Percentiles rank a stretch among this genome's conserved stretches.
Conservation (phyloP, 2,113 vertebrate genomes). For the Pleuronectes platessa region DNA sequence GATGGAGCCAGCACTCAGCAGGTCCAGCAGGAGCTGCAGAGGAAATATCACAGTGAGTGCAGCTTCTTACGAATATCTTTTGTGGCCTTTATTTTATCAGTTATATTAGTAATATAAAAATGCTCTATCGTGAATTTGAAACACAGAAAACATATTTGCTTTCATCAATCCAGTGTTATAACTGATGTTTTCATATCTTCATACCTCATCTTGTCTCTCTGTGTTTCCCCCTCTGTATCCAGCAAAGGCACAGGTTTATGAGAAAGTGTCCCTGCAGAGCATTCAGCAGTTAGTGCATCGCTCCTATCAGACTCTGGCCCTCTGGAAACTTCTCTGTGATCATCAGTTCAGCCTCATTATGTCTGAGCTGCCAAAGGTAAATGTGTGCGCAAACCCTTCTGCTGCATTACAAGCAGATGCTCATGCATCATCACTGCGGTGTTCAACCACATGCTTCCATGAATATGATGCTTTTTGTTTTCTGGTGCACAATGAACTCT, state of each 20-base stretch:
- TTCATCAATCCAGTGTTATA: background rate
- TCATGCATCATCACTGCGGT: background rate
- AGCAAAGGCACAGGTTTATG: conserved; percentile 93
- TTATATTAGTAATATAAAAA: background rate
- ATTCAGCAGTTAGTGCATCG: conserved; percentile 93
- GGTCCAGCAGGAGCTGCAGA: conserved; percentile 95
- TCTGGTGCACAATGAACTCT: background rate
- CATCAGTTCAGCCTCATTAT: conserved; percentile 94
- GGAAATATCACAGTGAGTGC: conserved; percentile 92
- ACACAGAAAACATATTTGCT: background rate
- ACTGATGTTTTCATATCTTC: background rate
- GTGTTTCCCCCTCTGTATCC: conserved; percentile 21
- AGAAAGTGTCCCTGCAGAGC: conserved; percentile 93
- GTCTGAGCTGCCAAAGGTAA: conserved; percentile 94
- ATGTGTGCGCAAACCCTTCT: background rate
- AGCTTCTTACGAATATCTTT: conserved; percentile 1
- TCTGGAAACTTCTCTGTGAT: conserved; percentile 97
- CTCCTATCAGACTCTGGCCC: conserved; percentile 93
- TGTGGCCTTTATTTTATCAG: no score
- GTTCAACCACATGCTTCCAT: background rate
- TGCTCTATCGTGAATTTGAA: background rate
- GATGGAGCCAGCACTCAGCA: conserved; percentile 93
- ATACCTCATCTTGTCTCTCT: background rate
- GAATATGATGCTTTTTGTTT: background rate
- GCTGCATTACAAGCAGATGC: conserved; percentile 8